These are phyloP conservation scores for Eolophus roseicapilla DNA, from an alignment of 2,113 vertebrate species.

Conservation along the genomic window DNA sequence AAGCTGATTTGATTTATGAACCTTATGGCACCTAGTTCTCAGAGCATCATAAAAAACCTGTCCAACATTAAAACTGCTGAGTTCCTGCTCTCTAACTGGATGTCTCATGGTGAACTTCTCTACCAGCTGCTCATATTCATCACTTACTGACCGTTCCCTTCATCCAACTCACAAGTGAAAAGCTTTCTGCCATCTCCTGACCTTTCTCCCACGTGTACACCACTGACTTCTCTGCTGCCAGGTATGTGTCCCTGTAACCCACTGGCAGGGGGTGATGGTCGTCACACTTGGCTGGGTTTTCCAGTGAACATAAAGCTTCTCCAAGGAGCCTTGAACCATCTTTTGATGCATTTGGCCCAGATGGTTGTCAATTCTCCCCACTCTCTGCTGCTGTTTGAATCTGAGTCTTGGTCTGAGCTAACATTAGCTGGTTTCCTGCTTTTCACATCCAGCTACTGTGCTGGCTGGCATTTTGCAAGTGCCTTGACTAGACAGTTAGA, in stretches of 20 bases:
- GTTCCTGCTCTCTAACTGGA: neutral
- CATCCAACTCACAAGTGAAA: conserved; percentile 19
- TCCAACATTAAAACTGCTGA: conserved; percentile 34
- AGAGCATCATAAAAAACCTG: neutral
- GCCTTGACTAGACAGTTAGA: conserved; percentile 18
- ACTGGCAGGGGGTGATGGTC: neutral
- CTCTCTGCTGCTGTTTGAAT: neutral
- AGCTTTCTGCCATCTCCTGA: conserved; percentile 20
- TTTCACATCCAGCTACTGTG: conserved; percentile 54
- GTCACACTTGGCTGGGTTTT: neutral
- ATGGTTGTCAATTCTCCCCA: neutral
- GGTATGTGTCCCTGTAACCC: neutral
- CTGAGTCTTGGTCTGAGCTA: neutral
- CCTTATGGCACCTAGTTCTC: conserved; percentile 33
- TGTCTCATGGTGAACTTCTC: neutral
- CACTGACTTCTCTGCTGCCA: neutral
- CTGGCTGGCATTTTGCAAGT: conserved; percentile 54
- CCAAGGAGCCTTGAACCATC: neutral
- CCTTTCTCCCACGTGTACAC: neutral
- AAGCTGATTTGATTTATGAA: conserved; percentile 40
- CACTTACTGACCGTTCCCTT: neutral
- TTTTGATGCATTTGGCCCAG: neutral
- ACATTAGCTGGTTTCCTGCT: conserved; percentile 17
- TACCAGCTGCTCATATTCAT: conserved; percentile 34
- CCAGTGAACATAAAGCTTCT: rapidly evolving